Conservation (phyloP, 2,888 invertebrate species). For the Aethes cnicana region DNA sequence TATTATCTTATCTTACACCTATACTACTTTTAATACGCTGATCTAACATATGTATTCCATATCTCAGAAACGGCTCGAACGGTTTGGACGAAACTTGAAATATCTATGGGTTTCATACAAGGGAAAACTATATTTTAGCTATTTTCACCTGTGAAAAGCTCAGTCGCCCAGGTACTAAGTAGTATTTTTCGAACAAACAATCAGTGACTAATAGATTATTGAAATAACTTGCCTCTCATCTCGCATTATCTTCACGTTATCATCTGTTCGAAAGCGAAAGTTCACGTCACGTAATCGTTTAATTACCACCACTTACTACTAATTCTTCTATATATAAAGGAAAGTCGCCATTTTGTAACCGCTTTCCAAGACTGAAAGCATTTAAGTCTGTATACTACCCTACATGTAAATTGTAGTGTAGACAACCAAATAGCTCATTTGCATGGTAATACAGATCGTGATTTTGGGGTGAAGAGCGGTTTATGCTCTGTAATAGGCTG, state of each 20-base stretch:
- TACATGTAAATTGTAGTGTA: not conserved
- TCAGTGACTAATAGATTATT: too few relatives aligned
- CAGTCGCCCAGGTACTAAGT: too few relatives aligned
- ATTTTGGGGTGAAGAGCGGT: not conserved
- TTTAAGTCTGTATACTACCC: conserved; percentile 1
- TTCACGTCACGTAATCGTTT: conserved; percentile 27
- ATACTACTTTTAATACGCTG: too few relatives aligned
- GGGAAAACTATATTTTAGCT: too few relatives aligned
- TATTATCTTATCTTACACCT: too few relatives aligned
- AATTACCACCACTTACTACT: conserved; percentile 17
- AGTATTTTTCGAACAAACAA: too few relatives aligned
- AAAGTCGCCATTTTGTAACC: conserved; percentile 16
- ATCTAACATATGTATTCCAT: too few relatives aligned
- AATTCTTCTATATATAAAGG: conserved; percentile 21
- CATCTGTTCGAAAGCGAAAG: conserved; percentile 19
- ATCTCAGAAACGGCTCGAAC: too few relatives aligned
- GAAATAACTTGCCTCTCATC: not conserved
- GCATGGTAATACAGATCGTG: not conserved
- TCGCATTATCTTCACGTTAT: not conserved
- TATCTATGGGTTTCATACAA: too few relatives aligned
- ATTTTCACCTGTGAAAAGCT: too few relatives aligned
- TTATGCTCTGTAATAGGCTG: not conserved
- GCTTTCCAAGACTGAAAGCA: conserved; percentile 19
- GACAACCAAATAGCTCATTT: not conserved
- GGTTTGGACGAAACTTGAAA: too few relatives aligned